phyloP scores from a whole-genome alignment of 2,888 invertebrate genomes.

The Resseliella maxima region DNA sequence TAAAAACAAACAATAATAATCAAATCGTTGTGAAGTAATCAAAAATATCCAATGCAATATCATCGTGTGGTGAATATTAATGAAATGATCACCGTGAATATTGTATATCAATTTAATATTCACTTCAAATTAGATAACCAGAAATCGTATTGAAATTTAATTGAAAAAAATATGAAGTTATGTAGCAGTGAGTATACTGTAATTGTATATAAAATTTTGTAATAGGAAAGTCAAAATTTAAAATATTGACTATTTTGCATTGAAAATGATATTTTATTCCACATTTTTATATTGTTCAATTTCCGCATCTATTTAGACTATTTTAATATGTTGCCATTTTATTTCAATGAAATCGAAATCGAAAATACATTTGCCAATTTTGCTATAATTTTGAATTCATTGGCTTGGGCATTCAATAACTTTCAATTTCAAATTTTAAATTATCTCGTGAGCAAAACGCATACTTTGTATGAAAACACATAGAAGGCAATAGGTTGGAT shows the following conservation, averaged over 20 bases:
- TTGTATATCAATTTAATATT: background rate
- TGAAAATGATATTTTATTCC: too few species aligned
- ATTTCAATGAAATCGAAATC: too few species aligned
- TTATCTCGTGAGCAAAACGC: background rate
- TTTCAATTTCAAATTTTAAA: background rate
- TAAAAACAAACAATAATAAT: constrained; percentile 19
- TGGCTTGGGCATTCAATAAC: background rate
- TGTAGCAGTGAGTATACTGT: background rate
- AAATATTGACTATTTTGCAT: too few species aligned
- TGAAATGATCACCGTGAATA: constrained; percentile 46
- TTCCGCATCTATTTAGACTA: too few species aligned
- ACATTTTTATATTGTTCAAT: too few species aligned
- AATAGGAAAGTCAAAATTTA: background rate
- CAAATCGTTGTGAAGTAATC: constrained; percentile 12
- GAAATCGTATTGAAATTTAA: background rate
- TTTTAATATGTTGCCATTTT: too few species aligned
- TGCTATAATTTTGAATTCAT: background rate
- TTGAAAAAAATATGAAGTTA: background rate
- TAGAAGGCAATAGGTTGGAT: background rate
- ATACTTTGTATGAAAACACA: background rate
- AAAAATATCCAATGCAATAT: constrained; percentile 4
- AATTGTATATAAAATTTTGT: background rate
- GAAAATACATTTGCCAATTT: too few species aligned
- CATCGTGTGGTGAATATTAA: background rate
- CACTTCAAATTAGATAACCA: background rate